Percentiles rank a stretch among this genome's conserved stretches.
phyloP scores from a whole-genome alignment of 2,797 vertebrate species.

The Leuciscus waleckii region DNA sequence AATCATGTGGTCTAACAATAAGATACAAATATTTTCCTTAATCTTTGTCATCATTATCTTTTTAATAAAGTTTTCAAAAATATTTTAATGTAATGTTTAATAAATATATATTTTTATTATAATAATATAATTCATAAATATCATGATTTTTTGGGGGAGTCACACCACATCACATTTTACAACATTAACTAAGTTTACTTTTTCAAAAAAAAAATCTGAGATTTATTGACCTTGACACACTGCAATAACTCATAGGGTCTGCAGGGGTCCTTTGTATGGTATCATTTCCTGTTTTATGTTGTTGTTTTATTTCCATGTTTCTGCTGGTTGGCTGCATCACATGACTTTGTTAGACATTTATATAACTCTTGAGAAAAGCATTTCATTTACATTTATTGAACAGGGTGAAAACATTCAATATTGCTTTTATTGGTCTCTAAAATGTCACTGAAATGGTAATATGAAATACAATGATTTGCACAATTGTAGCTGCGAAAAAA shows the following conservation, averaged over 20 bases:
- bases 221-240: background rate
- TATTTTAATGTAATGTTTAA: background rate
- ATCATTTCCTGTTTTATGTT: background rate
- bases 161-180: background rate
- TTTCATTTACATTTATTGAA: conserved; percentile 24
- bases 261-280: background rate
- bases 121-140: background rate
- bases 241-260: background rate
- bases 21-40: background rate
- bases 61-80: background rate
- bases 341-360: background rate
- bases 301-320: background rate
- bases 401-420: background rate
- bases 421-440: background rate
- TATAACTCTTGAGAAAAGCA: conserved; percentile 9
- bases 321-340: background rate
- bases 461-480: conserved; percentile 8
- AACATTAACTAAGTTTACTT: background rate
- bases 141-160: background rate
- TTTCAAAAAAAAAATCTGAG: background rate
- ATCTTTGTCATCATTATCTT: background rate
- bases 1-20: background rate
- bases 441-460: conserved; percentile 31
- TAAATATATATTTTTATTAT: background rate
- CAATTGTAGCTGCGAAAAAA: conserved; percentile 7